phyloP scores from a whole-genome alignment of 2,888 invertebrate species.

The Cyaniris semiargus region DNA sequence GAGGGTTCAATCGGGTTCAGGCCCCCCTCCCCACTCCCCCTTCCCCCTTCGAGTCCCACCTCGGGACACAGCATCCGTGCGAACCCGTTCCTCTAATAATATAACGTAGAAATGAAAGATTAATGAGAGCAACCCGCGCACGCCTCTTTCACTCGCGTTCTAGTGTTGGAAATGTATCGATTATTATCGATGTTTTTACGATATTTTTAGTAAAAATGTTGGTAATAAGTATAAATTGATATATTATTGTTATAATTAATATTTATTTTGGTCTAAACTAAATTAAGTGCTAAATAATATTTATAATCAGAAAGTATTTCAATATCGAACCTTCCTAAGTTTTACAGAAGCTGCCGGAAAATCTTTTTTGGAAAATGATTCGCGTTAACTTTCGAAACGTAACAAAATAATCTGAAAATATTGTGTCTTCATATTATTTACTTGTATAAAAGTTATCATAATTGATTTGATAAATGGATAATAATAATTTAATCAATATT shows the following conservation, averaged over 20 bases:
- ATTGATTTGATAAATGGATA: too few species aligned
- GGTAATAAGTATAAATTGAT: too few species aligned
- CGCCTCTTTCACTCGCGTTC: slow-evolving; percentile 73
- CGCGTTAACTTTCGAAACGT: too few species aligned
- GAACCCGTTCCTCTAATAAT: slow-evolving; percentile 80
- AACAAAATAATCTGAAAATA: too few species aligned
- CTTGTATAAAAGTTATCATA: too few species aligned
- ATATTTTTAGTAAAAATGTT: too few species aligned
- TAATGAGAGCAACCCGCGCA: slow-evolving; percentile 79
- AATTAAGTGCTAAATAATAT: neutral
- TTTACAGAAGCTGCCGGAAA: neutral
- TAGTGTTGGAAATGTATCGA: slow-evolving; percentile 51
- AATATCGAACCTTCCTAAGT: neutral
- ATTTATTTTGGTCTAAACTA: neutral
- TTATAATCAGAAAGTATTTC: neutral
- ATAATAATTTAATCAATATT: too few species aligned
- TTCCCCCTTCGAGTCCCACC: slow-evolving; percentile 46
- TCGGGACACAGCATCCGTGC: slow-evolving; percentile 68
- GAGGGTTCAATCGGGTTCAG: slow-evolving; percentile 78
- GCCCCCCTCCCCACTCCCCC: slow-evolving; percentile 46
- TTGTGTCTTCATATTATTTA: too few species aligned
- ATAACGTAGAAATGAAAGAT: slow-evolving; percentile 80
- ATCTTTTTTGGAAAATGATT: too few species aligned
- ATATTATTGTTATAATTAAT: neutral
- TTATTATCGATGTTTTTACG: slow-evolving; percentile 34